Conservation (phyloP, 2,113 vertebrate species). For the Coreoperca whiteheadi region DNA sequence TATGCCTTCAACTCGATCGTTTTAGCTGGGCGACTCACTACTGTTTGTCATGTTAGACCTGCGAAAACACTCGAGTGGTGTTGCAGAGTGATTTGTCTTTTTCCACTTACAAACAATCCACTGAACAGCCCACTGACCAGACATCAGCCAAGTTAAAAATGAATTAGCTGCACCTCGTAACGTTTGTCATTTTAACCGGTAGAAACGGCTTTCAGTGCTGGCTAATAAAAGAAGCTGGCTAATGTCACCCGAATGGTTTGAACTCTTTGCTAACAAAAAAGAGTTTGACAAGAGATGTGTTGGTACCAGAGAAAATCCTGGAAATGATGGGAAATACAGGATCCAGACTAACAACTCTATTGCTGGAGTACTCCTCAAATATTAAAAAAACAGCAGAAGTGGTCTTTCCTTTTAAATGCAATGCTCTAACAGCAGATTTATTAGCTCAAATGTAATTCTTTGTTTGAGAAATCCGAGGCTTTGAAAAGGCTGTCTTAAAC, state of each 20-base stretch:
- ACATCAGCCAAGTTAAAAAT: background rate
- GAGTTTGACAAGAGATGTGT: background rate
- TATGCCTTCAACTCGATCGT: background rate
- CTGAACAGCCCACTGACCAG: background rate
- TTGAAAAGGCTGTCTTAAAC: background rate
- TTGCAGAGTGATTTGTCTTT: background rate
- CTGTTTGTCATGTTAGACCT: no score
- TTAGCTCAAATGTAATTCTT: background rate
- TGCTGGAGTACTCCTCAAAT: background rate
- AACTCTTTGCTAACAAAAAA: background rate
- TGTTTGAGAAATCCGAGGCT: background rate
- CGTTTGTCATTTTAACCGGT: background rate
- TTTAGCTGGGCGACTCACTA: background rate
- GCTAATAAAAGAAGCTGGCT: background rate
- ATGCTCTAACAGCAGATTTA: background rate
- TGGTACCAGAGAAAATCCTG: background rate
- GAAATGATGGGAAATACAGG: no score
- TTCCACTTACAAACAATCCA: background rate
- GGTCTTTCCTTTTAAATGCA: background rate
- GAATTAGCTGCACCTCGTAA: background rate
- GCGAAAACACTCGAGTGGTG: no score
- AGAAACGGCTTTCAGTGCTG: background rate
- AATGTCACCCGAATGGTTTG: background rate
- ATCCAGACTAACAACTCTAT: background rate
- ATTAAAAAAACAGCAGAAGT: slow-evolving; percentile 1